Conservation (phyloP, 2,888 invertebrate genomes). For the Abscondita cerata region DNA sequence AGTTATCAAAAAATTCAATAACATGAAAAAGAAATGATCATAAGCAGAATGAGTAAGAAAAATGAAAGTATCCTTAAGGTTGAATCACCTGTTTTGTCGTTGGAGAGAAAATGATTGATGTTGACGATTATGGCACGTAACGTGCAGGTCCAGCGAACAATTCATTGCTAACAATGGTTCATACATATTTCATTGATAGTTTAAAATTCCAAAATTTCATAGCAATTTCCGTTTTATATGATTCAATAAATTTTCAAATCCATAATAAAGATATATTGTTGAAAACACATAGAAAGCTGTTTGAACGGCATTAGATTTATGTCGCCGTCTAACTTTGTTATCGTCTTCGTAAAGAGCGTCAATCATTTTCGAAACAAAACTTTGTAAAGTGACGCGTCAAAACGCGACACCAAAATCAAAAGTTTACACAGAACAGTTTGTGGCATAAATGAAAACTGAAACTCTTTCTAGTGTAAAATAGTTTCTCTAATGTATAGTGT, state of each 20-base stretch:
- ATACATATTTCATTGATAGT: slow-evolving; percentile 48
- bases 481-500: too few relatives aligned
- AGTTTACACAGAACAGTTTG: background rate
- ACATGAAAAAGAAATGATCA: too few relatives aligned
- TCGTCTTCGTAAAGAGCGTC: slow-evolving; percentile 45
- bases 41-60: slow-evolving; percentile 11
- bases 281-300: slow-evolving; percentile 36
- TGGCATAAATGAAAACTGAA: slow-evolving; percentile 5
- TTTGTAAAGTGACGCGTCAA: slow-evolving; percentile 26
- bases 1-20: too few relatives aligned
- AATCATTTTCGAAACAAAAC: slow-evolving; percentile 44
- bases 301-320: slow-evolving; percentile 46
- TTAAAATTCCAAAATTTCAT: slow-evolving; percentile 46
- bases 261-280: slow-evolving; percentile 49
- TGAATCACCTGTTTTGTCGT: slow-evolving; percentile 47
- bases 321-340: slow-evolving; percentile 46
- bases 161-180: slow-evolving; percentile 43
- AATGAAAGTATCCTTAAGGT: slow-evolving; percentile 36
- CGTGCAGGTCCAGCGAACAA: slow-evolving; percentile 37
- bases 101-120: slow-evolving; percentile 47
- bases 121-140: slow-evolving; percentile 45
- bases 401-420: slow-evolving; percentile 24
- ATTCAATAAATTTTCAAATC: slow-evolving; percentile 50
- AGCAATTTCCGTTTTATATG: slow-evolving; percentile 50
- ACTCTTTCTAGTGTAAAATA: slow-evolving; percentile 18